These are phyloP conservation scores for Aix galericulata DNA, from an alignment of 2,113 vertebrate species.

Conservation along the genomic window DNA sequence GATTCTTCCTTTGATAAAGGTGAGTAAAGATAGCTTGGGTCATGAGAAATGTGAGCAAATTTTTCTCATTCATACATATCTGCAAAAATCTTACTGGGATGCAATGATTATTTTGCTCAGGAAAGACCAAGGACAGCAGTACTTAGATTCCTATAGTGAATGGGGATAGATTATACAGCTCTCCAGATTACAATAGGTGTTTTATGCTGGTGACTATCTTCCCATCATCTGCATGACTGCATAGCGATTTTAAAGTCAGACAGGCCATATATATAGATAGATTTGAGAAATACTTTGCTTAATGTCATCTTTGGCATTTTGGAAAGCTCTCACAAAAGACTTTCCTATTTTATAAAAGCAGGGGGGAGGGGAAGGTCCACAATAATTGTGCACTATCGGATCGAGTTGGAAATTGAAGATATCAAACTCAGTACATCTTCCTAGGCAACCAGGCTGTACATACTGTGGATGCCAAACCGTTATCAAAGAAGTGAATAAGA, in stretches of 20 bases:
- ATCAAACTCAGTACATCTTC: background rate
- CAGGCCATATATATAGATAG: background rate
- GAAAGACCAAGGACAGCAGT: conserved; percentile 29
- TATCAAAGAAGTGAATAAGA: background rate
- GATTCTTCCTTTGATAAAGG: conserved; percentile 15
- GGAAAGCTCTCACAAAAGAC: background rate
- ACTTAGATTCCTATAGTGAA: background rate
- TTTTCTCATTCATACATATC: background rate
- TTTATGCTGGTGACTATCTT: background rate
- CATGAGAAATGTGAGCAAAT: background rate
- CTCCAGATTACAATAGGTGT: background rate
- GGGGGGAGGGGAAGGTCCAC: background rate
- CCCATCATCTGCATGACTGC: conserved; percentile 13
- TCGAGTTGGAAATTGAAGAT: background rate
- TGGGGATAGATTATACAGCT: background rate
- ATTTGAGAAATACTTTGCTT: background rate
- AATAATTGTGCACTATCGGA: conserved; percentile 23
- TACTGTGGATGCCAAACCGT: conserved; percentile 12
- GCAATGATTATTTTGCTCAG: conserved; percentile 10
- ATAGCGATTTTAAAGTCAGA: background rate
- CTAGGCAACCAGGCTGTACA: background rate
- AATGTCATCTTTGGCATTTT: background rate
- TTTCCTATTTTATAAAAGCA: background rate
- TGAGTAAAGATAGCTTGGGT: conserved; percentile 27
- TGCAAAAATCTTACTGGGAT: background rate